A percentile compares a stretch with the other conserved stretches of the same genome.
Evolutionary conservation across 2,888 invertebrate genomes (phyloP).

Genomic region (Julus scanicus): DNA sequence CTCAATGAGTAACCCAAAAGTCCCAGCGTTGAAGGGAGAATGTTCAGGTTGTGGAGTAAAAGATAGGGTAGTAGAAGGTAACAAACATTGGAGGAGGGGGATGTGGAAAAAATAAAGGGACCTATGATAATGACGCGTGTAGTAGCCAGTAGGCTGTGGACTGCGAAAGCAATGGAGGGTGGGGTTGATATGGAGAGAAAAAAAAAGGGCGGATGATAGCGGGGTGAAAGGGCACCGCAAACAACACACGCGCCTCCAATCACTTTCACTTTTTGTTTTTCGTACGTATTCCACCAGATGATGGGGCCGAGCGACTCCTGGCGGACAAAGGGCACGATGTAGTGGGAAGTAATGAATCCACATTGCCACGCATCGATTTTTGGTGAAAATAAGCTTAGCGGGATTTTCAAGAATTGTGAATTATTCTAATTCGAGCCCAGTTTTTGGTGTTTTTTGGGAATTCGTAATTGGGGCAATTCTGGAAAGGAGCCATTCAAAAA

Average conservation of each 20-base stretch:
- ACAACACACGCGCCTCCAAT: slow-evolving; percentile 42
- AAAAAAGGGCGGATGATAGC: slow-evolving; percentile 24
- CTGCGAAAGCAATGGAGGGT: not conserved
- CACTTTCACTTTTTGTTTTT: slow-evolving; percentile 36
- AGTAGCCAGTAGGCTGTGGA: slow-evolving; percentile 28
- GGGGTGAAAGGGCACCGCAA: slow-evolving; percentile 42
- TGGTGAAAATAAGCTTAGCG: too few relatives aligned
- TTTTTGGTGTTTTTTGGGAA: too few relatives aligned
- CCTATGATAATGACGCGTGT: not conserved
- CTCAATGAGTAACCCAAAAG: not conserved
- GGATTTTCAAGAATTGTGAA: too few relatives aligned
- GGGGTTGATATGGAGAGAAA: not conserved
- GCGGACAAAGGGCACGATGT: not conserved
- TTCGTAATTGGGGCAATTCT: too few relatives aligned
- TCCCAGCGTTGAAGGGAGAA: not conserved
- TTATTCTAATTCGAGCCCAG: too few relatives aligned
- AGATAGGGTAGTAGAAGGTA: slow-evolving; percentile 20
- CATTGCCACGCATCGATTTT: too few relatives aligned
- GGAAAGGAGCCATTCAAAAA: too few relatives aligned
- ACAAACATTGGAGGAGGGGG: not conserved
- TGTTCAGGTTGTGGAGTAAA: not conserved
- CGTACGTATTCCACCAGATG: not conserved
- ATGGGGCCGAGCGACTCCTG: not conserved
- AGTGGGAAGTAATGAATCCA: too few relatives aligned
- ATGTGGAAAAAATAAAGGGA: not conserved